These are phyloP conservation scores for Flexamia atlantica DNA, from an alignment of 2,888 invertebrate species.

Conservation along the genomic window DNA sequence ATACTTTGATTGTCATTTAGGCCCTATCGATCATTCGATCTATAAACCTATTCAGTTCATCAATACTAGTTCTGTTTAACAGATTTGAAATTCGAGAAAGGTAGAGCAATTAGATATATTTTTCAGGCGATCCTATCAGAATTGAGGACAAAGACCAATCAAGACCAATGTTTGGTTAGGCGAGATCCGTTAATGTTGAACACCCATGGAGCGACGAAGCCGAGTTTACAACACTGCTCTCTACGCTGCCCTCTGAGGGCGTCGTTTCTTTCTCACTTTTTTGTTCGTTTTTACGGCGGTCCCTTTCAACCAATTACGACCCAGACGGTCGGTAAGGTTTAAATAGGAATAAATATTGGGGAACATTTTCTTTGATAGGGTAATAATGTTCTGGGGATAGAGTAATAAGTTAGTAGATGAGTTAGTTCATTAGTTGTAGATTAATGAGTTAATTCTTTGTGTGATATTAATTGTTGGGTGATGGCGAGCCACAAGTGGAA, in stretches of 20 bases:
- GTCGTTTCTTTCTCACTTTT: slow-evolving; percentile 5
- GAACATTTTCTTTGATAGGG: too few relatives aligned
- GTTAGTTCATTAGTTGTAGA: too few relatives aligned
- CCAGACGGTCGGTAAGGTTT: slow-evolving; percentile 3
- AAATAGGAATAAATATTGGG: slow-evolving; percentile 9
- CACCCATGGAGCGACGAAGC: background rate
- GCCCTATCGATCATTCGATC: too few relatives aligned
- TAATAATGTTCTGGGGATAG: too few relatives aligned
- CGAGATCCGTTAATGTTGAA: background rate
- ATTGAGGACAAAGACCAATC: slow-evolving; percentile 16
- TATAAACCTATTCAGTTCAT: too few relatives aligned
- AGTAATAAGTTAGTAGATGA: too few relatives aligned
- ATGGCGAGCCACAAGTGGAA: too few relatives aligned
- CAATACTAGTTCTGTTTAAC: too few relatives aligned
- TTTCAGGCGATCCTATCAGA: background rate
- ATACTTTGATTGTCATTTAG: too few relatives aligned
- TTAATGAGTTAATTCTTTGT: too few relatives aligned
- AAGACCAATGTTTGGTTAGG: slow-evolving; percentile 14
- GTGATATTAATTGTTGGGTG: too few relatives aligned
- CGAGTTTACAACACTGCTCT: background rate
- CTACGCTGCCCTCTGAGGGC: background rate
- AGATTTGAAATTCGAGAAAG: too few relatives aligned
- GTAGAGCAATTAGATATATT: background rate
- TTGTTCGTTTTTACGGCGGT: slow-evolving; percentile 29
- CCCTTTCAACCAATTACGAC: slow-evolving; percentile 33